phyloP scores from a whole-genome alignment of 2,888 invertebrate species.

The Hyles lineata region DNA sequence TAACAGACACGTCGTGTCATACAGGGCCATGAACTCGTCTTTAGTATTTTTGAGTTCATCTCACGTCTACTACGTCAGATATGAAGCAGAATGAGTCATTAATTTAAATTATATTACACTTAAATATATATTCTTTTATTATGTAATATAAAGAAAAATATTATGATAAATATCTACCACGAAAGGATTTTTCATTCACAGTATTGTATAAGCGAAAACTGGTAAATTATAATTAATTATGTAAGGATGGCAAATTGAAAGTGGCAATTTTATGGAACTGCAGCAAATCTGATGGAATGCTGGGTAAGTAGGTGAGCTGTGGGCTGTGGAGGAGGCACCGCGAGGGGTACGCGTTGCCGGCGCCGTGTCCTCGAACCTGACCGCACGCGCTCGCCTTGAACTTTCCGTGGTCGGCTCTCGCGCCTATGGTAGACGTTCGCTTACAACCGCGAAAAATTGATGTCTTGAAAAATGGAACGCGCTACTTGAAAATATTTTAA shows the following conservation, averaged over 20 bases:
- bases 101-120: constrained; percentile 27
- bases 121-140: neutral
- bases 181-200: too few relatives aligned
- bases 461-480: constrained; percentile 50
- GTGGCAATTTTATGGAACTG: neutral
- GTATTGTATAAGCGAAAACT: too few relatives aligned
- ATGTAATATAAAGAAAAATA: too few relatives aligned
- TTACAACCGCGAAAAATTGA: constrained; percentile 65
- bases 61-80: constrained; percentile 52
- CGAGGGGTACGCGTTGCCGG: constrained; percentile 64
- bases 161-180: too few relatives aligned
- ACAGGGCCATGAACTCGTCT: constrained; percentile 77
- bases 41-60: constrained; percentile 76
- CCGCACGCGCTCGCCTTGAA: constrained; percentile 84
- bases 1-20: constrained; percentile 54
- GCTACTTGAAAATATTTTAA: constrained; percentile 15
- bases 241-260: too few relatives aligned
- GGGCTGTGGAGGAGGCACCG: constrained; percentile 63
- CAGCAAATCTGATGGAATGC: constrained; percentile 12
- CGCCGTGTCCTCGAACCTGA: constrained; percentile 83
- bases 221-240: too few relatives aligned
- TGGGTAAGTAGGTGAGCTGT: constrained; percentile 21
- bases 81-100: constrained; percentile 37
- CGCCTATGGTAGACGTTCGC: constrained; percentile 61
- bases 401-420: constrained; percentile 72